Evolutionary conservation across 2,113 vertebrate species (phyloP), one percentile per base, ranked within the genome.

Genomic region (Sander lucioperca): DNA sequence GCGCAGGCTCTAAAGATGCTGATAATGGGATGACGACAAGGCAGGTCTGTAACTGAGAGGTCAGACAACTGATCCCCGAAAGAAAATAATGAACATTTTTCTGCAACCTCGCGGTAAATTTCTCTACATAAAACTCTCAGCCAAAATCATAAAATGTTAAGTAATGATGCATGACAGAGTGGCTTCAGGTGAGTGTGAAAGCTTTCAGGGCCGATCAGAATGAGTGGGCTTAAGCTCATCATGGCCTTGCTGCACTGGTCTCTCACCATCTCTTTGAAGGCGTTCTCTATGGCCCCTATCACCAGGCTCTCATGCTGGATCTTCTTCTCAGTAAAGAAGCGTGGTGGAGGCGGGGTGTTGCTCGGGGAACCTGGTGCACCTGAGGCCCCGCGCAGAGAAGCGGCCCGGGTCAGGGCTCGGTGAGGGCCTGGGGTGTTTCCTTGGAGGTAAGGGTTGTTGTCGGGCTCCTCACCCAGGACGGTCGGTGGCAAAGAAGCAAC

Each of bases 251-350:
- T 30, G 51, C 58, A 7, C 45, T 23, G 12, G 9, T n/a, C 9
- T 50, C 93, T 91, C 80, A 99, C 98, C 98, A 99, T 99, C 83
- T 99, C 97, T 91, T 96, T 99, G 92, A 99, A 99, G 0, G 98
- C 98, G 50, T 97, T 98, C 94, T 99, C 98, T n/a, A 99, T 96
- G 39, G 98, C 98, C 74, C 98, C 98, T 7, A 98, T 94, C 83
- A 99, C 96, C 87, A 99, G 96, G 93, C 97, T 97, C 94, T 99
- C 97, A 0, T 99, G 98, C 6, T 96, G 95, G 75, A 99, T 95
- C 94, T 98, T 99, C 94, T 99, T 99, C 95, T 99, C 98, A 0
- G 95, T 97, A 86, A 98, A 99, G 95, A 98, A 97, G 67, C 98
- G 91, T 0, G 91, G 97, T 0, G 97, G 96, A 11, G 97, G 96